Percentiles rank a stretch among this genome's conserved stretches.
These are phyloP conservation scores for Pituophis catenifer DNA, from an alignment of 2,113 vertebrate species.

Conservation along the genomic window DNA sequence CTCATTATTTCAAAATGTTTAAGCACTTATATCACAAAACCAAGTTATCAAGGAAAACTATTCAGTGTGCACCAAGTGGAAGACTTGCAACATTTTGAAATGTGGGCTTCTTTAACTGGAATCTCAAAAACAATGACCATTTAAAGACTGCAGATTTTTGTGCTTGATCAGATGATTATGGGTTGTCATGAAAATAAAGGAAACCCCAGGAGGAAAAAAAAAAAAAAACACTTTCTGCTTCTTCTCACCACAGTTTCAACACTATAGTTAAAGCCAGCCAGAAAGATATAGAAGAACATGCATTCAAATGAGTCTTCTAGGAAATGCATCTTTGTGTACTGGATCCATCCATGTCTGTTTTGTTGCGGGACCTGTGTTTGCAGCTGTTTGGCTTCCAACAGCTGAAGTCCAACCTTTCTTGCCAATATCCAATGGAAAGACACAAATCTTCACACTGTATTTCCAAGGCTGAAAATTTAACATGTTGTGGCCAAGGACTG, in stretches of 20 bases:
- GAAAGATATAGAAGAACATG: slow-evolving; percentile 74
- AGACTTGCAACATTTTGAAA: rapidly evolving
- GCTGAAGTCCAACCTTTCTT: slow-evolving; percentile 44
- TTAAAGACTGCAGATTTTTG: slow-evolving; percentile 45
- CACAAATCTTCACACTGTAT: slow-evolving; percentile 19
- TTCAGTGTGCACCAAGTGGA: rapidly evolving
- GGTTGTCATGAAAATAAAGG: slow-evolving; percentile 21
- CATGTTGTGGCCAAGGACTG: slow-evolving; percentile 98
- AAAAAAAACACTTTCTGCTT: slow-evolving; percentile 58
- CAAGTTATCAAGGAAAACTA: not conserved
- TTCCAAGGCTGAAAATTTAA: slow-evolving; percentile 66
- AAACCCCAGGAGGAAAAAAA: slow-evolving; percentile 57
- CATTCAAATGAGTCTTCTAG: slow-evolving; percentile 58
- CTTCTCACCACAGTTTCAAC: slow-evolving; percentile 50
- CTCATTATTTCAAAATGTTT: not conserved
- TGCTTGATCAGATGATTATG: slow-evolving; percentile 12
- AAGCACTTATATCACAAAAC: not conserved
- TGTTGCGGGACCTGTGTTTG: slow-evolving; percentile 26
- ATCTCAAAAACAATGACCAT: not conserved
- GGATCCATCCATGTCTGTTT: slow-evolving; percentile 39
- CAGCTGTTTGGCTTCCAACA: slow-evolving; percentile 34
- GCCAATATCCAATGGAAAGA: not conserved
- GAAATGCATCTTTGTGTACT: slow-evolving; percentile 36
- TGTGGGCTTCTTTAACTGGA: not conserved
- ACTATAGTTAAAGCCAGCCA: slow-evolving; percentile 62